A percentile compares a stretch with the other conserved stretches of the same genome.
Conservation (phyloP, 35 echinoderm and acorn worm species). For the Patiria miniata region DNA sequence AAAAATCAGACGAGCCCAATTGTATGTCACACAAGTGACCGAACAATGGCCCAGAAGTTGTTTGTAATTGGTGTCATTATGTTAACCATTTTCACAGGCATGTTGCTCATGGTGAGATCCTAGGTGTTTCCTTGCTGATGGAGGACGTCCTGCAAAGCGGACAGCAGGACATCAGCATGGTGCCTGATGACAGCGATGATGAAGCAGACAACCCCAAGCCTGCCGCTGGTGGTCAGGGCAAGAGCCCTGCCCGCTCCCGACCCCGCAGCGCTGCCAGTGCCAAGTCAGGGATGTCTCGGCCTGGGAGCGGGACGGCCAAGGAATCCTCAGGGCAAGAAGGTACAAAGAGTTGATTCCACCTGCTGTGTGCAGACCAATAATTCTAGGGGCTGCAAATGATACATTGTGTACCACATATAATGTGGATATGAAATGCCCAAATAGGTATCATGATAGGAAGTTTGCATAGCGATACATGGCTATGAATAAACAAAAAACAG, state of each 20-base stretch:
- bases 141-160: constrained; percentile 95
- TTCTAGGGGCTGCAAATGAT: too few relatives aligned
- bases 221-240: background rate
- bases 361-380: too few relatives aligned
- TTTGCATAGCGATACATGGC: too few relatives aligned
- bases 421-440: too few relatives aligned
- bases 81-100: constrained; percentile 52
- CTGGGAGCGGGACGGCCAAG: constrained; percentile 42
- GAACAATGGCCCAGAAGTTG: too few relatives aligned
- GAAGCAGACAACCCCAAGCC: constrained; percentile 41
- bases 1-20: too few relatives aligned
- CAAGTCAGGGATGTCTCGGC: constrained; percentile 52
- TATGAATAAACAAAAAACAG: too few relatives aligned
- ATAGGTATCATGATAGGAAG: too few relatives aligned
- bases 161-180: constrained; percentile 80
- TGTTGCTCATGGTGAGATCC: constrained; percentile 90
- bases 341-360: background rate
- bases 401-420: too few relatives aligned
- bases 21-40: too few relatives aligned
- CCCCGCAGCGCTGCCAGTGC: constrained; percentile 58
- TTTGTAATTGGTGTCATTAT: too few relatives aligned
- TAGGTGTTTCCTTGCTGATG: constrained; percentile 96
- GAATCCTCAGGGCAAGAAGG: background rate
- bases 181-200: constrained; percentile 59
- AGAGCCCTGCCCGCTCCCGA: constrained; percentile 33